Percentiles rank a stretch among this genome's conserved stretches.
Evolutionary conservation across 2,797 vertebrate genomes (phyloP).

Genomic region (Delichon dasypus): DNA sequence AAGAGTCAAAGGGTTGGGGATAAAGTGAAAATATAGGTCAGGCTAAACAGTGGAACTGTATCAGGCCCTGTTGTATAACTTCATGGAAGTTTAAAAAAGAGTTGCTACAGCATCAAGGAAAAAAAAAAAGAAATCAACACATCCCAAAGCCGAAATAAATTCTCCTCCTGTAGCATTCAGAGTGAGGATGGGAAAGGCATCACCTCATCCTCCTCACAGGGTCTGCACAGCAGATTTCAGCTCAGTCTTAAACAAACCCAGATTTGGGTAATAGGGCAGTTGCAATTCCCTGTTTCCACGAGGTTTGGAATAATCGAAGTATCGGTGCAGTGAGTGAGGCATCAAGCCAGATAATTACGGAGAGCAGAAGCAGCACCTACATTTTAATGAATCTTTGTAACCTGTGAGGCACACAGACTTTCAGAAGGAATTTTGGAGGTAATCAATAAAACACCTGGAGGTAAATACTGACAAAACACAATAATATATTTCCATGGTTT

Average conservation of each 20-base stretch:
- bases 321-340: rapidly evolving
- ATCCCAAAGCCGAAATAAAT: background rate
- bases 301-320: background rate
- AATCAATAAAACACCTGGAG: background rate
- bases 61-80: background rate
- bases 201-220: background rate
- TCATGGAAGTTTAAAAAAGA: background rate
- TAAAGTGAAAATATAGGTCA: background rate
- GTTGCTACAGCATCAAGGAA: background rate
- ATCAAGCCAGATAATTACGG: rapidly evolving
- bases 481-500: background rate
- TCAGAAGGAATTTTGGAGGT: background rate
- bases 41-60: background rate
- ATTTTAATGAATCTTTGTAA: background rate
- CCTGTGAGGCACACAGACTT: background rate
- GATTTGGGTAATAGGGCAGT: rapidly evolving
- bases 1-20: background rate
- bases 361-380: background rate
- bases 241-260: background rate
- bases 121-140: background rate
- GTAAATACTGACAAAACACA: background rate
- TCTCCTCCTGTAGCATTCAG: background rate
- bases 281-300: background rate
- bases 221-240: background rate
- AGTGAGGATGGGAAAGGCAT: background rate